Evolutionary conservation across 2,797 vertebrate genomes (phyloP), one percentile per base, ranked within the genome.

Genomic region (Rhinophrynus dorsalis): DNA sequence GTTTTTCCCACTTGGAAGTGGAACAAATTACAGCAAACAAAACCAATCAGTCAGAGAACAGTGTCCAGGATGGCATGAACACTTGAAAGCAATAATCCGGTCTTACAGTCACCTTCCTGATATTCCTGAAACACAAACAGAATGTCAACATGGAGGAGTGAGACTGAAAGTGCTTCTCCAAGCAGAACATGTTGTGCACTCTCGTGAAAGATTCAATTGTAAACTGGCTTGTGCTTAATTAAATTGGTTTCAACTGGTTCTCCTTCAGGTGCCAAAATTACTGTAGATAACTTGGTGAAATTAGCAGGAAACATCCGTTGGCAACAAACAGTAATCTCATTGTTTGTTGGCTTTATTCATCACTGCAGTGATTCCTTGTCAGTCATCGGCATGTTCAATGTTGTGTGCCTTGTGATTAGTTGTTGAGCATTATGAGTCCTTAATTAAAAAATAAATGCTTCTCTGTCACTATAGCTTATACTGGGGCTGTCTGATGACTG

Each of bases 361-460:
- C 18, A 18, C 12, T 24, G 1, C 1, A n/a, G 2, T 55, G 13
- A 23, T 24, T 10, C 67, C 27, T 24, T 30, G n/a, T n/a, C n/a
- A 60, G 44, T 55, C 50, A 21, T 40, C 10, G 18, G 45, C 63
- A 10, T 17, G 7, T 1, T 13, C 33, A 8, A 10, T 13, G 2
- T 6, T 23, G 12, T 44, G 1, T 45, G 10, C 50, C 24, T 47
- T 17, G 2, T 9, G 67, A 1, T n/a, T 37, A 55, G 10, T 44
- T 3, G 2, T 15, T 33, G 4, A 59, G 2, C 44, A 45, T 15
- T 76, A 1, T 58, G 40, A 47, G 10, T 20, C 18, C 13, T 75
- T 78, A 67, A 59, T 60, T 70, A 67, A 62, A 77, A 74, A 76
- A 29, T 45, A 60, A 63, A 58, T 18, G 42, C 20, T 13, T 18